Conservation (phyloP, 2,797 vertebrate genomes). For the Pseudochirops cupreus region DNA sequence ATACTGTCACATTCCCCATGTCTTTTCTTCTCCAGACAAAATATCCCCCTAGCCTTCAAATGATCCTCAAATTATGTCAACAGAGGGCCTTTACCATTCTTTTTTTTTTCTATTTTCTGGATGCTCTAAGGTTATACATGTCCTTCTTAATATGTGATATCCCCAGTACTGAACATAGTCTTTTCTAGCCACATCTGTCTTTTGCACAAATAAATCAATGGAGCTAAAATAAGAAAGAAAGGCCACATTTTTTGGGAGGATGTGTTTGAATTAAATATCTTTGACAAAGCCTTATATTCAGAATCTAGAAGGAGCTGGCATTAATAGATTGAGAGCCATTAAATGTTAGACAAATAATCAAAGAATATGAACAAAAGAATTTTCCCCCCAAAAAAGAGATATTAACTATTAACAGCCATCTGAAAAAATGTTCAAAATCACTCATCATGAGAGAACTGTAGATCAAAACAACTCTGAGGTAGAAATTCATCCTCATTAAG, state of each 20-base stretch:
- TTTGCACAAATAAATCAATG: neutral
- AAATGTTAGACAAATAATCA: neutral
- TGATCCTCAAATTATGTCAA: neutral
- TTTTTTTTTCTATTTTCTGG: neutral
- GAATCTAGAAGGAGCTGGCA: neutral
- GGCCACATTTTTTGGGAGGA: fast-evolving
- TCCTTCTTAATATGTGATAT: neutral
- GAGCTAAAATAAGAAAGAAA: neutral
- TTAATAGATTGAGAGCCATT: neutral
- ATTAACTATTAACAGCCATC: neutral
- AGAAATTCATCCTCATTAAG: neutral
- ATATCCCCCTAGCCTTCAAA: neutral
- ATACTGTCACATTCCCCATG: neutral
- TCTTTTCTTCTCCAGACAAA: neutral
- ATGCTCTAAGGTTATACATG: neutral
- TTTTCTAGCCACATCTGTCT: neutral
- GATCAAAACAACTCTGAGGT: neutral
- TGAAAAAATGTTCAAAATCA: neutral
- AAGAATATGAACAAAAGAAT: neutral
- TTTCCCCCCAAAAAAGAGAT: neutral
- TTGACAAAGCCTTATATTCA: neutral
- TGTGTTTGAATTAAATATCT: neutral
- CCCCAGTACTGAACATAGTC: neutral
- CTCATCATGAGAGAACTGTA: neutral
- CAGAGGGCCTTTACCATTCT: neutral